Percentiles rank a stretch among this genome's conserved stretches.
phyloP scores from a whole-genome alignment of 2,797 vertebrate genomes.

The Lagocephalus sceleratus region DNA sequence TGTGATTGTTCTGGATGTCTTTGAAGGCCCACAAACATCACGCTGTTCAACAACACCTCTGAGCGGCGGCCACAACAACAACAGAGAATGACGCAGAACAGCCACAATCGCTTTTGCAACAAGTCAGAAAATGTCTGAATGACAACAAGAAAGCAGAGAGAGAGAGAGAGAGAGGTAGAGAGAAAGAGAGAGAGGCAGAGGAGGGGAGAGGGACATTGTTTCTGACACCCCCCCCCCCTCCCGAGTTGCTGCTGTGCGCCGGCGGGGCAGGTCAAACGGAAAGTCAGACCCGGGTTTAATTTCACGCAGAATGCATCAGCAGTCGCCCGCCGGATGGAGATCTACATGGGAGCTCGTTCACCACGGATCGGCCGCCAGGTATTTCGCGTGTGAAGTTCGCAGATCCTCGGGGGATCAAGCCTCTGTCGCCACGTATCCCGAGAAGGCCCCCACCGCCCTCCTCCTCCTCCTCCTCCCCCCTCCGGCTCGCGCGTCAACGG shows the following conservation, averaged over 20 bases:
- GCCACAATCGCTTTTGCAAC: constrained; percentile 76
- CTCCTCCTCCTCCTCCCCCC: too few species aligned
- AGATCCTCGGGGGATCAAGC: not conserved
- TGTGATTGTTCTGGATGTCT: constrained; percentile 80
- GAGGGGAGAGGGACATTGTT: constrained; percentile 51
- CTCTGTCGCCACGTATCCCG: not conserved
- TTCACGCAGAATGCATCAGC: constrained; percentile 68
- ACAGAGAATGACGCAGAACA: constrained; percentile 75
- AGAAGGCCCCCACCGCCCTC: not conserved
- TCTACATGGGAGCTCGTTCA: constrained; percentile 75
- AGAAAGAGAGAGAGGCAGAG: constrained; percentile 43
- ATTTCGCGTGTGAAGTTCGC: constrained; percentile 33
- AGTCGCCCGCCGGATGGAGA: constrained; percentile 50
- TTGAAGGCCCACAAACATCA: constrained; percentile 72
- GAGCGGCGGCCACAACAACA: constrained; percentile 50
- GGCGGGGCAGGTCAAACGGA: constrained; percentile 45
- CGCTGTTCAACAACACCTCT: constrained; percentile 46
- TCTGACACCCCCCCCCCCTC: constrained; percentile 19
- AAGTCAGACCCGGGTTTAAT: constrained; percentile 60
- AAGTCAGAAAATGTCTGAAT: constrained; percentile 75
- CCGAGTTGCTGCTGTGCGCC: constrained; percentile 40
- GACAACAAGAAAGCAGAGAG: constrained; percentile 74
- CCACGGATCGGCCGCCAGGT: constrained; percentile 74
- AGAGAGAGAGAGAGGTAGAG: constrained; percentile 58
- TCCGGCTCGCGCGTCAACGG: too few species aligned